These are phyloP conservation scores for Helicoverpa armigera DNA, from an alignment of 1,140 invertebrate species.

Conservation along the genomic window DNA sequence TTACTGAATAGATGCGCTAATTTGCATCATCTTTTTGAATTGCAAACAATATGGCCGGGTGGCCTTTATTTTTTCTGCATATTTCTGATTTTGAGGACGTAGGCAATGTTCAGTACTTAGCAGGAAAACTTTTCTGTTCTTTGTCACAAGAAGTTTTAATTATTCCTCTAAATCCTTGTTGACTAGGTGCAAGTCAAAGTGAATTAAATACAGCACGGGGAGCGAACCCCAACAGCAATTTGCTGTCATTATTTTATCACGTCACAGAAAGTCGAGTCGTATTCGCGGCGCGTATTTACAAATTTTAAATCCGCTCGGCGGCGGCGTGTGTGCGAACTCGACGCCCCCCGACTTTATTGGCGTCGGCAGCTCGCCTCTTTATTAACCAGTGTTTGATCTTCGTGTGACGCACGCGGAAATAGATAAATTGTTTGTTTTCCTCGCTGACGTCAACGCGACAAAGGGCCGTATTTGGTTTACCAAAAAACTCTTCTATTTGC, in stretches of 20 bases:
- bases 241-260: constrained; percentile 80
- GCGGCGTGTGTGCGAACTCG: constrained; percentile 71
- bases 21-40: constrained; percentile 79
- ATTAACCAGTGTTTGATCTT: constrained; percentile 70
- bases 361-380: constrained; percentile 60
- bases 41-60: constrained; percentile 39
- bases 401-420: constrained; percentile 56
- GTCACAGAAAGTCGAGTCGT: constrained; percentile 75
- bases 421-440: constrained; percentile 69
- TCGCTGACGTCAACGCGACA: constrained; percentile 46
- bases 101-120: background rate
- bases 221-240: constrained; percentile 66
- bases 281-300: constrained; percentile 75
- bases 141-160: background rate
- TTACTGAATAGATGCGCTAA: constrained; percentile 82
- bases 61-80: constrained; percentile 21
- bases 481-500: constrained; percentile 31
- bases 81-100: background rate
- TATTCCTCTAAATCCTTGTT: constrained; percentile 54
- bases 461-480: constrained; percentile 40
- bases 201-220: constrained; percentile 52
- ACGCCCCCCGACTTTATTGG: constrained; percentile 76
- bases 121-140: background rate
- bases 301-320: constrained; percentile 73
- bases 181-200: constrained; percentile 50